These are phyloP conservation scores for Ornithoptera priamus DNA, from an alignment of 2,888 invertebrate species.

Conservation along the genomic window DNA sequence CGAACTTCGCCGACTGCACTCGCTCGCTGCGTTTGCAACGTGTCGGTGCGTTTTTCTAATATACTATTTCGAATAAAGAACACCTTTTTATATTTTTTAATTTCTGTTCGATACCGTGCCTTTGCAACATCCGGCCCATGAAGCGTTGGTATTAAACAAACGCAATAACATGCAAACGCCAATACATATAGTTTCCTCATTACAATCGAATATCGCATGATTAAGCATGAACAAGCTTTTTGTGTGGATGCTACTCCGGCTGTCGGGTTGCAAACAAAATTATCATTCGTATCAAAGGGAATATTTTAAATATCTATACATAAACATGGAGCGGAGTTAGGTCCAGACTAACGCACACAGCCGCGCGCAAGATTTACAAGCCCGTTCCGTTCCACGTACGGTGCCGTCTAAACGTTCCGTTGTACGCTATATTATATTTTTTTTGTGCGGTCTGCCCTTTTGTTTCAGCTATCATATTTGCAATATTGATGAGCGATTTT, in stretches of 20 bases:
- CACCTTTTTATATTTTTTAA: no score
- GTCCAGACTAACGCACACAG: slow-evolving; percentile 68
- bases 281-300: slow-evolving; percentile 80
- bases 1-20: slow-evolving; percentile 68
- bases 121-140: no score
- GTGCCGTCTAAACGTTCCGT: slow-evolving; percentile 65
- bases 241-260: slow-evolving; percentile 57
- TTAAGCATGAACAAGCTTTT: slow-evolving; percentile 29
- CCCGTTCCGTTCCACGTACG: slow-evolving; percentile 46
- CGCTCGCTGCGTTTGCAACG: slow-evolving; percentile 43
- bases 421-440: slow-evolving; percentile 68
- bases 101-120: no score
- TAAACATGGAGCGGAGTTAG: slow-evolving; percentile 59
- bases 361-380: slow-evolving; percentile 70
- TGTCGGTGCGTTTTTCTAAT: slow-evolving; percentile 35
- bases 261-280: slow-evolving; percentile 65
- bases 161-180: no score
- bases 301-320: slow-evolving; percentile 78
- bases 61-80: neutral
- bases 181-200: no score
- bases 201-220: no score
- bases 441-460: slow-evolving; percentile 62
- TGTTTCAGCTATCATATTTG: slow-evolving; percentile 53
- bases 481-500: slow-evolving; percentile 50
- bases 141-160: no score